Evolutionary conservation across 2,888 invertebrate genomes (phyloP), one percentile per base, ranked within the genome.

Genomic region (Drosophila ezoana): DNA sequence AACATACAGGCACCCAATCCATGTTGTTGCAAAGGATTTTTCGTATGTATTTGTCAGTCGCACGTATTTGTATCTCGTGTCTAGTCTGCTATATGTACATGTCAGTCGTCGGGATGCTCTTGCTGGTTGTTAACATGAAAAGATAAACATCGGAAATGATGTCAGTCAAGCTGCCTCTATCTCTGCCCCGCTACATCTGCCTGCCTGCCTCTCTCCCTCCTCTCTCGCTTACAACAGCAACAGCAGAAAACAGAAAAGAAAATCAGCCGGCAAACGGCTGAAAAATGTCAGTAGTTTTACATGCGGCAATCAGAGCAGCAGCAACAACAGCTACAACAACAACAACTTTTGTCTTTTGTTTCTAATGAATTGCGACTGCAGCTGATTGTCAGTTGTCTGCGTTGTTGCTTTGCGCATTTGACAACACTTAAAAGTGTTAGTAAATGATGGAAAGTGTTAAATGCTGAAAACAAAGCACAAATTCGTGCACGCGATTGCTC

Each of bases 71-170:
- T 60, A 61, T 61, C 61, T 72, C 35, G 28, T 58, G 61, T 51
- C 72, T 57, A 49, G 57, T 53, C 71, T 38, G 35, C 35, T 9
- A 9, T 44, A n/a, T 9, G 13, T 54, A 20, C 59, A 44, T 74
- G 69, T 70, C 71, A 64, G 57, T 61, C 57, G 43, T 41, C 70
- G 68, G 65, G 60, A 23, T 65, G 72, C 43, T 49, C 51, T 43
- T 47, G 67, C 59, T 20, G 48, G 76, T 74, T 87, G 89, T 87
- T 85, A 88, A 86, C 89, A 89, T 71, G 79, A 69, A 76, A 51
- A 90, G 89, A 89, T 89, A 87, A 87, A 78, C 87, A 87, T 87
- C 87, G 83, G 83, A 88, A 89, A 86, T 73, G 81, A 86, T 89
- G 87, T 89, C 89, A 86, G 89, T 89, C 88, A 89, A 74, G 76